Percentiles rank a stretch among this genome's conserved stretches.
These are phyloP conservation scores for Ceratina calcarata DNA, from an alignment of 1,140 invertebrate species.

Conservation along the genomic window DNA sequence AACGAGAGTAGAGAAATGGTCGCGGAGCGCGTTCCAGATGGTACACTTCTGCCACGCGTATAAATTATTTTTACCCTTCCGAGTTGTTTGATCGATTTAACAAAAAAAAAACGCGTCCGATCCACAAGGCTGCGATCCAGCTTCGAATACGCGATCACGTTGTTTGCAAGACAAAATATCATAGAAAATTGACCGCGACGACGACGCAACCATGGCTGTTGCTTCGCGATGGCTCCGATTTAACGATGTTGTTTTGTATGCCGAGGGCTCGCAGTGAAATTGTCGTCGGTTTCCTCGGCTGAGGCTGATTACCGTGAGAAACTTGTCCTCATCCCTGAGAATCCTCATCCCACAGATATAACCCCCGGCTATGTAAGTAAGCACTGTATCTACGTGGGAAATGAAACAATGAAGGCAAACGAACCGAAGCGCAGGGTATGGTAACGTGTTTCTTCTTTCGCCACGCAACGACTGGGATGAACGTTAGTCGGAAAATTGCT, in stretches of 20 bases:
- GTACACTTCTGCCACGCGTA: too few relatives aligned
- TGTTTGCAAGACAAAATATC: background rate
- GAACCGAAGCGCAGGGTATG: conserved; percentile 22
- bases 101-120: too few relatives aligned
- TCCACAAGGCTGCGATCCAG: too few relatives aligned
- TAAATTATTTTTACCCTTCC: too few relatives aligned
- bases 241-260: conserved; percentile 17
- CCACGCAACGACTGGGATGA: background rate
- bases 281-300: background rate
- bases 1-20: background rate
- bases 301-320: conserved; percentile 20
- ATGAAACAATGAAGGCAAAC: conserved; percentile 42
- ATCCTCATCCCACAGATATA: background rate
- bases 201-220: too few relatives aligned
- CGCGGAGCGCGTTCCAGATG: background rate
- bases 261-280: background rate
- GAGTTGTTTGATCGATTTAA: too few relatives aligned
- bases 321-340: background rate
- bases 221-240: background rate
- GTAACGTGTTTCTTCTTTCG: conserved; percentile 2
- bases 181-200: background rate
- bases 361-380: background rate
- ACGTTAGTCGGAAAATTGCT: conserved; percentile 29
- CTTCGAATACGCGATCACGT: too few relatives aligned
- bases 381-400: conserved; percentile 11